Percentiles rank a stretch among this genome's conserved stretches.
These are phyloP conservation scores for Trichosurus vulpecula DNA, from an alignment of 2,797 vertebrate genomes.

Conservation along the genomic window DNA sequence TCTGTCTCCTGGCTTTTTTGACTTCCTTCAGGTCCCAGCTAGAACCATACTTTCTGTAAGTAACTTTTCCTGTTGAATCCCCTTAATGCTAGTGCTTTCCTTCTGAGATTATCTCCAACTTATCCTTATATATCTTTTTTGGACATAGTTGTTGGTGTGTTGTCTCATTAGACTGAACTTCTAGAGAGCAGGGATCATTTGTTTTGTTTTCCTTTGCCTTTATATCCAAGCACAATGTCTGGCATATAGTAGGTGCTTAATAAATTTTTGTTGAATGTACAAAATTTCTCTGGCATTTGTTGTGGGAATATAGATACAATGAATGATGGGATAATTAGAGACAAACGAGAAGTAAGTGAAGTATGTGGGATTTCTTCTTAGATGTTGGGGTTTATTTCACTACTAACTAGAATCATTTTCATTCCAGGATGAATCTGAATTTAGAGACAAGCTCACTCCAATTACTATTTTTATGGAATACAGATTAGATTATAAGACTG, in stretches of 20 bases:
- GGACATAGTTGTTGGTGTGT: neutral
- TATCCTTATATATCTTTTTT: neutral
- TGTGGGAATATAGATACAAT: neutral
- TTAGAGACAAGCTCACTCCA: conserved; percentile 97
- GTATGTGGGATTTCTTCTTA: neutral
- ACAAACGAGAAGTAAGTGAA: neutral
- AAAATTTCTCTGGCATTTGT: neutral
- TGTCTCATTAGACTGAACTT: neutral
- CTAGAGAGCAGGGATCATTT: neutral
- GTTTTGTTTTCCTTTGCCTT: neutral
- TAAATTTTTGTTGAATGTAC: neutral
- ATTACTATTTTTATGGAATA: conserved; percentile 96
- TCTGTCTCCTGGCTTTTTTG: neutral
- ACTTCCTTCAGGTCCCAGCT: neutral
- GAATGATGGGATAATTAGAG: neutral
- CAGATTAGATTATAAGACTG: conserved; percentile 89
- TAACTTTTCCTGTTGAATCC: neutral
- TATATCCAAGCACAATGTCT: neutral
- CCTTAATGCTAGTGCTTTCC: neutral
- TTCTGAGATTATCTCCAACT: neutral
- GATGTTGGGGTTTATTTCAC: neutral
- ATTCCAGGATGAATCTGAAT: conserved; percentile 93
- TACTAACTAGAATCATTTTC: conserved; percentile 42
- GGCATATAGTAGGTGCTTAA: neutral
- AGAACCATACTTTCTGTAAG: neutral